Base-by-base conservation (phyloP, 2,113 vertebrate species). In the Silurus meridionalis region DNA sequence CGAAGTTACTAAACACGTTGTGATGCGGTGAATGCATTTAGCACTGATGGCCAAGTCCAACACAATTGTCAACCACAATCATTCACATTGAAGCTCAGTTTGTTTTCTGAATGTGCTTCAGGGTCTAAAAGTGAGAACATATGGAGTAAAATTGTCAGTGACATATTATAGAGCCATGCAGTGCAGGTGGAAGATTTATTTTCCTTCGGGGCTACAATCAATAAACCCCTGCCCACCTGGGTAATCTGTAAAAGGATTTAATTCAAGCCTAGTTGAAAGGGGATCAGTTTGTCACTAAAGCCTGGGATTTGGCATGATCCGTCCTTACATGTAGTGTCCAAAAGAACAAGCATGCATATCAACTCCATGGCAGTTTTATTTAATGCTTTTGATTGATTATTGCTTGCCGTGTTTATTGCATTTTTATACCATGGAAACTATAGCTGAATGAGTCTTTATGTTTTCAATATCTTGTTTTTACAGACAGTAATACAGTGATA, bases 161-260 rank as follows among this genome's bases (percentile, higher is more conserved):
- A 88, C 80, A 74, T 83, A 90, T 82, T 79, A 77, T 69, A 78
- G 28, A 84, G 53, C 60, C 80, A 60, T 79, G 78, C 75, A 66
- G 55, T 69, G 85, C 83, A 82, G 63, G 64, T 81, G 75, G 83
- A 87, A 87, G 87, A 87, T 88, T 88, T 85, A 88, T 88, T 88
- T 83, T 82, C 61, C 84, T 84, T 57, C 25, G 50, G 37, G 84
- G 50, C 81, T 88, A 37, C 63, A 72, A 88, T 90, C 89, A 75
- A 88, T 88, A 88, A 55, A 25, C 80, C 83, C 23, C 25, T 80
- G 84, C 69, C 61, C 80, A 64, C 28, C 66, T 61, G 48, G 52
- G 84, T 80, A 83, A 90, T 85, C 79, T 79, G 79, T 71, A 83
- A 79, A 83, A 84, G 60, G 57, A 77, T 64, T 79, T 88, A 71